phyloP scores from a whole-genome alignment of 2,888 invertebrate species.

The Hypomecis atomaria region DNA sequence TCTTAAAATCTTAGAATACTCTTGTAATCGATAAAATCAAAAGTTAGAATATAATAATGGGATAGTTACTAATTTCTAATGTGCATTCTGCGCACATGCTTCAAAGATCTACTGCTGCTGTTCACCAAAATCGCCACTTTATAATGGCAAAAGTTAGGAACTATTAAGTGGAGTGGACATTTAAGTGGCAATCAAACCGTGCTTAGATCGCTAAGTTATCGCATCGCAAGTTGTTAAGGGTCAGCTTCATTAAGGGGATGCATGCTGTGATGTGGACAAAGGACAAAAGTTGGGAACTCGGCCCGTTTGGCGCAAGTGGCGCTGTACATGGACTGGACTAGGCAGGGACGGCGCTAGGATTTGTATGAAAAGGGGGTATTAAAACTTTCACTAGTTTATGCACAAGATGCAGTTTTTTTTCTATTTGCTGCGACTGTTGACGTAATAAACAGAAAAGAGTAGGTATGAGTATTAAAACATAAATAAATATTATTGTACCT shows the following conservation, averaged over 20 bases:
- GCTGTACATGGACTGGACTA: conserved; percentile 65
- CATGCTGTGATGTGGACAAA: conserved; percentile 71
- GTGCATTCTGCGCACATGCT: conserved; percentile 36
- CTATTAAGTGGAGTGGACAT: conserved; percentile 70
- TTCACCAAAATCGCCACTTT: conserved; percentile 59
- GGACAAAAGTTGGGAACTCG: conserved; percentile 61
- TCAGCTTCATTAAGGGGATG: conserved; percentile 80
- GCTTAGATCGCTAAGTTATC: conserved; percentile 78
- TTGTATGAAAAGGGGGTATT: neutral
- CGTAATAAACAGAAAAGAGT: too few species aligned
- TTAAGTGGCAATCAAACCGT: conserved; percentile 78
- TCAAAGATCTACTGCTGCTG: conserved; percentile 47
- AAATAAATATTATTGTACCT: too few species aligned
- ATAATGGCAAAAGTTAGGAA: conserved; percentile 72
- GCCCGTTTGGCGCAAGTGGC: conserved; percentile 79
- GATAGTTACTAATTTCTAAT: neutral
- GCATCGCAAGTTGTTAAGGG: conserved; percentile 64
- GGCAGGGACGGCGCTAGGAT: conserved; percentile 36
- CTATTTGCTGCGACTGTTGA: too few species aligned
- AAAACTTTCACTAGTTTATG: neutral
- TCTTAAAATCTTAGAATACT: too few species aligned
- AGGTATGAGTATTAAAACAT: too few species aligned
- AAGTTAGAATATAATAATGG: too few species aligned
- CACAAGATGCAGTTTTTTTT: too few species aligned
- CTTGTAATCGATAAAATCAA: too few species aligned